phyloP scores from a whole-genome alignment of 2,797 vertebrate species.

The Delichon dasypus region DNA sequence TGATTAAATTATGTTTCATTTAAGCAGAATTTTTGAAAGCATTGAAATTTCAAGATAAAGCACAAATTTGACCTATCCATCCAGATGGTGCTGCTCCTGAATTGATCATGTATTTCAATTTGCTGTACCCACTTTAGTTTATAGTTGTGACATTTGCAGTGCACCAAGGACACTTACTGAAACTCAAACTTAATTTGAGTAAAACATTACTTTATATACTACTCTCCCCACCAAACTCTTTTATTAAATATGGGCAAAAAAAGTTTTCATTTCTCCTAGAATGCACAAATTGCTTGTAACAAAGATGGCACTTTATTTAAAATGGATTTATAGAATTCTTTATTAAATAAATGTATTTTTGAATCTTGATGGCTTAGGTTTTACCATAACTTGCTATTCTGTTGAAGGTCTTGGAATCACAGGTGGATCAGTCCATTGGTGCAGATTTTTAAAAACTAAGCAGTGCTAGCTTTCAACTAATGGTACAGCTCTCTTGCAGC shows the following conservation, averaged over 20 bases:
- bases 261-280: neutral
- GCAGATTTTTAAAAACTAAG: neutral
- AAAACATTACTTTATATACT: neutral
- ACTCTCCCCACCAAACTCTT: neutral
- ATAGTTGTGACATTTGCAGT: conserved; percentile 6
- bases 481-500: neutral
- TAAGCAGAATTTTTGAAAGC: neutral
- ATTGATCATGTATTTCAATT: conserved; percentile 50
- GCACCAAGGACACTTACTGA: conserved; percentile 28
- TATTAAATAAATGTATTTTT: neutral
- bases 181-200: conserved; percentile 42
- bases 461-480: neutral
- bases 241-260: neutral
- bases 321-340: neutral
- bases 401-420: neutral
- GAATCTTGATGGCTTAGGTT: neutral
- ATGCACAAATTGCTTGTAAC: neutral
- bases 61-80: conserved; percentile 16
- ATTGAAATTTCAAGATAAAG: conserved; percentile 34
- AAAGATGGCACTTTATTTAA: neutral
- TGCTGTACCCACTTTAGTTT: conserved; percentile 31
- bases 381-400: neutral
- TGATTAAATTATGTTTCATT: conserved; percentile 7
- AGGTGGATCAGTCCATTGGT: neutral
- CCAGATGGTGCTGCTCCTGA: conserved; percentile 29